Conservation (phyloP, 2,113 vertebrate species). For the Catharus minimus region DNA sequence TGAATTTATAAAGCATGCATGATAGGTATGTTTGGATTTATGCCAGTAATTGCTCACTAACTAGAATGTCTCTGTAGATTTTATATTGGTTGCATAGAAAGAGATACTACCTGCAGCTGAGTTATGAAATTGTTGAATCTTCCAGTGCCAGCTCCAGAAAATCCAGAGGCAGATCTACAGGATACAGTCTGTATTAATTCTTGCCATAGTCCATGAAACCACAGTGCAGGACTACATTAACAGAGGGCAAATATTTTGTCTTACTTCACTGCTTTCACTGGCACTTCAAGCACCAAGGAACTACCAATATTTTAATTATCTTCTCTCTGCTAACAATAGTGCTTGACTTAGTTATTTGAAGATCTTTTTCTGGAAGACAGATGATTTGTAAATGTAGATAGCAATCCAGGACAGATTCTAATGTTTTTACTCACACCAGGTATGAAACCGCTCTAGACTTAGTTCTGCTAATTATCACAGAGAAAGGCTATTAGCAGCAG, state of each 20-base stretch:
- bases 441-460: not conserved
- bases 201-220: not conserved
- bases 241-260: not conserved
- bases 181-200: not conserved
- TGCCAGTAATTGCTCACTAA: not conserved
- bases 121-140: not conserved
- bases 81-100: not conserved
- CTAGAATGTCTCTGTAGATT: not conserved
- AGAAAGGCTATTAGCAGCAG: not conserved
- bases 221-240: not conserved
- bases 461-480: not conserved
- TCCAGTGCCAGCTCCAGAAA: not conserved
- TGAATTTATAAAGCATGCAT: not conserved
- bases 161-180: not conserved
- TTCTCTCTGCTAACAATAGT: not conserved
- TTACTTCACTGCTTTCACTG: not conserved
- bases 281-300: not conserved
- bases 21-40: not conserved
- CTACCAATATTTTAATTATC: constrained; percentile 24
- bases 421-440: not conserved
- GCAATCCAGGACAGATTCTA: not conserved
- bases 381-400: not conserved
- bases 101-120: not conserved
- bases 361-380: not conserved
- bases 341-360: not conserved